These are phyloP conservation scores for Apodemia mormo DNA, from an alignment of 2,888 invertebrate species.

Conservation along the genomic window DNA sequence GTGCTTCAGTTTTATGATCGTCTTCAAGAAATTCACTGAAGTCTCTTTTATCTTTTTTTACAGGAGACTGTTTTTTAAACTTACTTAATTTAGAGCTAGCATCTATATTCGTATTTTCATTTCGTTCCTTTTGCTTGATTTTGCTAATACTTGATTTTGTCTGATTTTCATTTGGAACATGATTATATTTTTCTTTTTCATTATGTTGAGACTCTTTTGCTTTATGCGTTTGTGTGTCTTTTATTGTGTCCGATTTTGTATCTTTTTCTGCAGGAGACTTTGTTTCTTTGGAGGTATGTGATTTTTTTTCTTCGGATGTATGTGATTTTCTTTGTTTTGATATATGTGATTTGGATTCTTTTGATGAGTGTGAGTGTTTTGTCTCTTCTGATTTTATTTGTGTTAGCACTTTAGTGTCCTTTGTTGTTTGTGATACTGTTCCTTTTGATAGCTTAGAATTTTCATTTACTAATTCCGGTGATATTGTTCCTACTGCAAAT, in stretches of 20 bases:
- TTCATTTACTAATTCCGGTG: background rate
- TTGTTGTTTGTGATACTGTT: background rate
- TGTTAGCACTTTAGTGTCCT: background rate
- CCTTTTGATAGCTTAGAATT: background rate
- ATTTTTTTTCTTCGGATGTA: constrained; percentile 14
- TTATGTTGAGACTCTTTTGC: constrained; percentile 19
- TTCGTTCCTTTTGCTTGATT: constrained; percentile 19
- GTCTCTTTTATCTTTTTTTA: constrained; percentile 37
- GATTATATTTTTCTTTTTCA: constrained; percentile 23
- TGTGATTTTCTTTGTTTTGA: constrained; percentile 2
- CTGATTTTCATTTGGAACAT: constrained; percentile 5
- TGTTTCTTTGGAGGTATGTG: constrained; percentile 15
- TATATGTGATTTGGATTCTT: background rate
- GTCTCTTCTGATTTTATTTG: constrained; percentile 8
- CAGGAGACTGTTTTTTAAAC: constrained; percentile 12
- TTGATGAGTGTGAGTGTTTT: constrained; percentile 9
- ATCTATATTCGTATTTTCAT: constrained; percentile 1
- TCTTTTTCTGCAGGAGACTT: constrained; percentile 7
- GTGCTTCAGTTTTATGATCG: constrained; percentile 35
- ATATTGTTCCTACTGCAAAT: background rate
- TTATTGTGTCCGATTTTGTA: background rate
- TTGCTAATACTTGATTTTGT: constrained; percentile 8
- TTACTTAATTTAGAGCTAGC: constrained; percentile 3
- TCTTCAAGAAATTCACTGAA: constrained; percentile 56
- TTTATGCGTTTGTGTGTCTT: constrained; percentile 15